These are phyloP conservation scores for Helicoverpa assulta DNA, from an alignment of 2,888 invertebrate species.

Conservation along the genomic window DNA sequence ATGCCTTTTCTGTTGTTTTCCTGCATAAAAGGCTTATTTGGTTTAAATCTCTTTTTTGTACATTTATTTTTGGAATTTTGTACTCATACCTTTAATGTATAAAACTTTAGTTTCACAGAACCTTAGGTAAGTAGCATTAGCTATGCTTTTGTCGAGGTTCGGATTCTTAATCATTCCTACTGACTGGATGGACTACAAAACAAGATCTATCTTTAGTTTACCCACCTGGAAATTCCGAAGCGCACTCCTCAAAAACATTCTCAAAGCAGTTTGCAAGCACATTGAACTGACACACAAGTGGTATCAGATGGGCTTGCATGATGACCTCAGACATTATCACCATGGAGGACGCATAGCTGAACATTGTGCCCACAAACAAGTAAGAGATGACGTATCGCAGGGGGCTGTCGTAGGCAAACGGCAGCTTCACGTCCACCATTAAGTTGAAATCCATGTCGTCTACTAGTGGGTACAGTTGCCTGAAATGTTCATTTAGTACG, in stretches of 20 bases:
- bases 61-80: too few relatives aligned
- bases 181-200: not conserved
- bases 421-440: slow-evolving; percentile 72
- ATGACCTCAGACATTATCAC: slow-evolving; percentile 79
- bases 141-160: too few relatives aligned
- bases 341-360: slow-evolving; percentile 73
- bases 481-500: slow-evolving; percentile 46
- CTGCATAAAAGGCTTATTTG: too few relatives aligned
- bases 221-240: slow-evolving; percentile 64
- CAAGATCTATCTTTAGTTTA: not conserved
- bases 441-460: slow-evolving; percentile 81
- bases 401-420: slow-evolving; percentile 69
- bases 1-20: too few relatives aligned
- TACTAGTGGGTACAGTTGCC: slow-evolving; percentile 77
- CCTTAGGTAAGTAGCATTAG: too few relatives aligned
- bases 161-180: too few relatives aligned
- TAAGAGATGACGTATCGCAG: slow-evolving; percentile 71
- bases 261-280: slow-evolving; percentile 79
- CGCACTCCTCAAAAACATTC: slow-evolving; percentile 76
- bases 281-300: slow-evolving; percentile 77
- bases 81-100: too few relatives aligned
- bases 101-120: too few relatives aligned
- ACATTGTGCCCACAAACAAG: slow-evolving; percentile 65
- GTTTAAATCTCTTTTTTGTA: too few relatives aligned
- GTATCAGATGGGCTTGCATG: slow-evolving; percentile 78